Base-by-base conservation (phyloP, 2,113 vertebrate species). In the Cairina moschata region DNA sequence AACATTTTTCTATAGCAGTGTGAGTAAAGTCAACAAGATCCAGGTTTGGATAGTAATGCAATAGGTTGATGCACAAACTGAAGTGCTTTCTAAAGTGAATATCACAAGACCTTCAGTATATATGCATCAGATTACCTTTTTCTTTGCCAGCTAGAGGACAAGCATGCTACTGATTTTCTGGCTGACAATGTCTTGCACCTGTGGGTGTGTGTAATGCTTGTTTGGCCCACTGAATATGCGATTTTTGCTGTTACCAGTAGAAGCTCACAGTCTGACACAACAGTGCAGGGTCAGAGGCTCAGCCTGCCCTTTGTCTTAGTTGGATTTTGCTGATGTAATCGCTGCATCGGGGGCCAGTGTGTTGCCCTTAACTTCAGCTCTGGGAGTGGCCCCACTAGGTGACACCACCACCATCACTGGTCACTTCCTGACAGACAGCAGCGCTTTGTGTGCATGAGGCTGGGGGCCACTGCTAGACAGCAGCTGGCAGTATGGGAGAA, bases 81-180 rank as follows among this genome's bases (percentile, higher is more conserved):
- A 82, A 92, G 75, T 67, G 36, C 12, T 79, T 87, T 85, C 52
- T 77, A 23, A 88, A 90, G 66, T 89, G 17, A 14, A 21, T 85
- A 67, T 17, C 31, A 17, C 62, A 63, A 87, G 29, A 74, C n/a
- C 40, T 83, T 84, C 83, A 52, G 31, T 16, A 21, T 36, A 42
- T 52, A 44, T 6, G 31, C 4, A 68, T 17, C 7, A 65, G 48
- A 83, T 55, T 80, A 31, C 11, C 36, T 60, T 54, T 88, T 58
- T 58, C 59, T 83, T 94, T 76, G 6, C 21, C 25, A 36, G 31
- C 73, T 76, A 76, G 44, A 86, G 10, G 17, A 32, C 73, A 80
- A 94, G 92, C 52, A 65, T 29, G 26, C 15, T 55, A n/a, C 56
- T 83, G 80, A 88, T 88, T 86, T 83, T n/a, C 42, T 92, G 54